A percentile compares a stretch with the other conserved stretches of the same genome.
Evolutionary conservation across 2,113 vertebrate genomes (phyloP).

Genomic region (Tilapia sparmanii): DNA sequence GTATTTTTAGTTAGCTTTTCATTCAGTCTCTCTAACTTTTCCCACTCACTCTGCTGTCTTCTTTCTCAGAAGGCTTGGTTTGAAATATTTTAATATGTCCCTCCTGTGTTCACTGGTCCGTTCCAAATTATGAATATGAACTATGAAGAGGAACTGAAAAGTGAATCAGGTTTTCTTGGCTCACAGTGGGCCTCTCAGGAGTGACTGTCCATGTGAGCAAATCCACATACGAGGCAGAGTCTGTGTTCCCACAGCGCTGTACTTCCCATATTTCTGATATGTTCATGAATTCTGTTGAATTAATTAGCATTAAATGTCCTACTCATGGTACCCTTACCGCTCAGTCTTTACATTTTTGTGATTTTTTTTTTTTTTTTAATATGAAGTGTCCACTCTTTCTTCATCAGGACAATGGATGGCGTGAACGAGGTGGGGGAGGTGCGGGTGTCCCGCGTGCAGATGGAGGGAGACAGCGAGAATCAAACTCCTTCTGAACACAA

Average conservation of each 20-base stretch:
- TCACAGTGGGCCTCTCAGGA: background rate
- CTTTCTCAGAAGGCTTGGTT: background rate
- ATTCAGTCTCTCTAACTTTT: fast-evolving
- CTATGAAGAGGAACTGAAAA: background rate
- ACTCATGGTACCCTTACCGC: fast-evolving
- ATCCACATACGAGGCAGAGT: background rate
- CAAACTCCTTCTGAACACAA: background rate
- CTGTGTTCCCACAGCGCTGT: background rate
- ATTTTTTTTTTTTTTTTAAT: background rate
- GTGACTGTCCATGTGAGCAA: background rate
- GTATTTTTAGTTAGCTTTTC: background rate
- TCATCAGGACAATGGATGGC: slow-evolving; percentile 28
- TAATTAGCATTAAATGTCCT: background rate
- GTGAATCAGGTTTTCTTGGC: background rate
- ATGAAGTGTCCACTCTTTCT: background rate
- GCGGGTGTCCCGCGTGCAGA: slow-evolving; percentile 15
- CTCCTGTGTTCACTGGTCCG: fast-evolving
- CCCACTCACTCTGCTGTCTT: background rate
- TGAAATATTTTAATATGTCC: background rate
- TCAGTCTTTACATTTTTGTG: background rate
- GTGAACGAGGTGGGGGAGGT: slow-evolving; percentile 22
- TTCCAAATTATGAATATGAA: background rate
- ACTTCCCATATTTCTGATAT: background rate
- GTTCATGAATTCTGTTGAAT: background rate
- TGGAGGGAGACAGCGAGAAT: slow-evolving; percentile 12